Evolutionary conservation across 2,113 vertebrate genomes (phyloP).

Genomic region (Microtus richardsoni): DNA sequence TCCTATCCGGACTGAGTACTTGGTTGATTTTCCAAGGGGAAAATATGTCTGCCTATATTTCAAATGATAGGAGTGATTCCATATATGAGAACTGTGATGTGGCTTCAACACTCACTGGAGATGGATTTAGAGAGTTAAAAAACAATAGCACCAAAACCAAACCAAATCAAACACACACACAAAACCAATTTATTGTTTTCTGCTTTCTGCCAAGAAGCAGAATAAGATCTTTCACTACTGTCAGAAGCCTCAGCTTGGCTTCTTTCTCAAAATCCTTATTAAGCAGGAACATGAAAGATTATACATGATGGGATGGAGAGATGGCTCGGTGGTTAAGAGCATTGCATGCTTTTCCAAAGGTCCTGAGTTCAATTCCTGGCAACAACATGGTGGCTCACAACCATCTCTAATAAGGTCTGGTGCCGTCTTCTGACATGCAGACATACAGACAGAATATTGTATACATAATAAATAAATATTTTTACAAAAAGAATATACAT

Average conservation of each 20-base stretch:
- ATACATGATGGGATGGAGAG: background rate
- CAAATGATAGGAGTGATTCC: background rate
- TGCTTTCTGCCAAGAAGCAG: background rate
- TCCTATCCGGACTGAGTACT: background rate
- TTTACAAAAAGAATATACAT: background rate
- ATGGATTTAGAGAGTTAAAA: background rate
- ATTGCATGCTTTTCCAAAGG: too few species aligned
- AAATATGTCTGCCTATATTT: background rate
- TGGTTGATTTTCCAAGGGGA: background rate
- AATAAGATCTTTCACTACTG: background rate
- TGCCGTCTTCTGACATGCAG: too few species aligned
- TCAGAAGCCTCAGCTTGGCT: background rate
- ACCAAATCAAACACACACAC: background rate
- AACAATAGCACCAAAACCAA: background rate
- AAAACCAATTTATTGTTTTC: background rate
- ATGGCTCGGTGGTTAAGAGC: too few species aligned
- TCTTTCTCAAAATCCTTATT: background rate
- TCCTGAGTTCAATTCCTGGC: too few species aligned
- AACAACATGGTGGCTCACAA: too few species aligned
- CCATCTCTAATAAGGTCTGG: too few species aligned
- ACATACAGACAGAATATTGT: too few species aligned
- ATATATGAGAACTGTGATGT: background rate
- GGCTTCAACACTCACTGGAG: background rate
- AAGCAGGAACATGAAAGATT: background rate
- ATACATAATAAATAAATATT: too few species aligned